phyloP scores from a whole-genome alignment of 2,888 invertebrate species.

The Mythimna impura region DNA sequence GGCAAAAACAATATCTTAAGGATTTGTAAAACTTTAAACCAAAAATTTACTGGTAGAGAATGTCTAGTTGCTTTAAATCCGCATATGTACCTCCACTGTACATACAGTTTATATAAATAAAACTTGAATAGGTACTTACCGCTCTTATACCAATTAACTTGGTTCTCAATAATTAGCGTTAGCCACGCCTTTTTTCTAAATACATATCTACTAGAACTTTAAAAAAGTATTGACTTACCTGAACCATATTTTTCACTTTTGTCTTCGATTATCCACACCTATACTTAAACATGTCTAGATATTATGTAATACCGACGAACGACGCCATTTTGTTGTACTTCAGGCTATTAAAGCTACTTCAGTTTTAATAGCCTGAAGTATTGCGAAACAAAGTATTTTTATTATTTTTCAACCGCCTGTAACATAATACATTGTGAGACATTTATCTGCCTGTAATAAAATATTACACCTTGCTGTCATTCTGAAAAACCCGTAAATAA shows the following conservation, averaged over 20 bases:
- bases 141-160: background rate
- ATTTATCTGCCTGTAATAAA: conserved; percentile 13
- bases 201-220: background rate
- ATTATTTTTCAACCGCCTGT: conserved; percentile 31
- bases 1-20: too few species aligned
- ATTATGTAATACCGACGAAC: background rate
- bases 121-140: background rate
- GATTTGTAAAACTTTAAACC: too few species aligned
- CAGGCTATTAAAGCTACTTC: conserved; percentile 47
- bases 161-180: too few species aligned
- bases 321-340: conserved; percentile 27
- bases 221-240: background rate
- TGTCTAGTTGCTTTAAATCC: too few species aligned
- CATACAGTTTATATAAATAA: background rate
- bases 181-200: background rate
- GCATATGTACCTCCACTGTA: too few species aligned
- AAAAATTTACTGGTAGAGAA: too few species aligned
- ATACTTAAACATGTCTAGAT: background rate
- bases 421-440: conserved; percentile 37
- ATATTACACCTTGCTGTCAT: conserved; percentile 1
- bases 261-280: background rate
- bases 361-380: conserved; percentile 44
- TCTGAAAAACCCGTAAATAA: background rate
- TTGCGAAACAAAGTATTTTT: conserved; percentile 58
- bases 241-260: background rate